A percentile compares a stretch with the other conserved stretches of the same genome.
Conservation (phyloP, 2,797 vertebrate species). For the Lutjanus argentimaculatus region DNA sequence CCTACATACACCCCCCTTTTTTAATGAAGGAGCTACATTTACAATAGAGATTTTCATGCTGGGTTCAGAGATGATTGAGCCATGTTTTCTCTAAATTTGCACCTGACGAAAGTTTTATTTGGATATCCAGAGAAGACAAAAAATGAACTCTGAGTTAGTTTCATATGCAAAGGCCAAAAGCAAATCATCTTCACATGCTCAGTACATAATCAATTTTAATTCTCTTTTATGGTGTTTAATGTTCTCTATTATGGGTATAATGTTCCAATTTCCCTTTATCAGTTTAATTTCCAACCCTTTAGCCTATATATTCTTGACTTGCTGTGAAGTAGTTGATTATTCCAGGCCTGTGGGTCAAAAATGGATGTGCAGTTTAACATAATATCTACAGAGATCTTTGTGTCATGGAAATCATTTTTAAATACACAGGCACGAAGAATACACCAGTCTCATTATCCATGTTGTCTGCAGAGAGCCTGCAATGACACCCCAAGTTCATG, state of each 20-base stretch:
- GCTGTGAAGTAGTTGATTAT: conserved; percentile 7
- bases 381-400: conserved; percentile 6
- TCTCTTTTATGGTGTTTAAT: neutral
- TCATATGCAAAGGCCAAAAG: neutral
- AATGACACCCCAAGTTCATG: conserved; percentile 55
- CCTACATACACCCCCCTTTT: neutral
- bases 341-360: conserved; percentile 5
- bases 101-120: neutral
- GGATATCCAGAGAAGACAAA: neutral
- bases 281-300: neutral
- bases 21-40: conserved; percentile 47
- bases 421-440: neutral
- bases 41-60: conserved; percentile 53
- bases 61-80: conserved; percentile 10
- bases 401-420: neutral
- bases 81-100: conserved; percentile 12
- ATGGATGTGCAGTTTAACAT: conserved; percentile 12
- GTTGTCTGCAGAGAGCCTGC: conserved; percentile 37
- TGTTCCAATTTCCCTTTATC: neutral
- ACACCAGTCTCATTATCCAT: conserved; percentile 36
- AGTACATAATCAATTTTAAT: neutral
- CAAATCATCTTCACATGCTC: conserved; percentile 7
- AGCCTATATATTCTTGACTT: neutral
- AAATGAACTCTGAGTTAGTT: neutral
- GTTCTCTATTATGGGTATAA: neutral